phyloP scores from a whole-genome alignment of 2,797 vertebrate genomes.

The Labroides dimidiatus region DNA sequence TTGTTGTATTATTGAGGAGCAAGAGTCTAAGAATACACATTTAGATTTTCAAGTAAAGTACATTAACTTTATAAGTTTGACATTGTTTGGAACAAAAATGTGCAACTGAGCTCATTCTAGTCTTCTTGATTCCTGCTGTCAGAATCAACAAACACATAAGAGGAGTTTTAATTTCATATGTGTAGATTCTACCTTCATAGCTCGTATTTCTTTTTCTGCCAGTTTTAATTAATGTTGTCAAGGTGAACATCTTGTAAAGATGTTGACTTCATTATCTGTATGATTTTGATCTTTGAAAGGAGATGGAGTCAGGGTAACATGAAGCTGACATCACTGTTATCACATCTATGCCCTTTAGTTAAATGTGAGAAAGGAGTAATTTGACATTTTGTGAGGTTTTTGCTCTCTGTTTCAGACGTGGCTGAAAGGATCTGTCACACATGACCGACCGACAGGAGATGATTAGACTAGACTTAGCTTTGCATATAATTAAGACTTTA shows the following conservation, averaged over 20 bases:
- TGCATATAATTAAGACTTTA: not conserved
- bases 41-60: no score
- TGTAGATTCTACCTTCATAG: no score
- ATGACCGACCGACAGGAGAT: not conserved
- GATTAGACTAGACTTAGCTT: not conserved
- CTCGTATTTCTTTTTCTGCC: slow-evolving; percentile 6
- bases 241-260: not conserved
- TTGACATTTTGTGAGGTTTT: not conserved
- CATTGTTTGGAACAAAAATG: no score
- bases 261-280: not conserved
- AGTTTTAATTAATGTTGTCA: slow-evolving; percentile 2
- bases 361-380: not conserved
- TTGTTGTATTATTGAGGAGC: no score
- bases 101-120: no score
- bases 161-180: no score
- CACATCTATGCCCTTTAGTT: not conserved
- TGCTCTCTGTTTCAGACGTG: not conserved
- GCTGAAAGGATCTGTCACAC: not conserved
- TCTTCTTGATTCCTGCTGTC: no score
- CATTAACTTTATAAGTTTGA: no score
- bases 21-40: no score
- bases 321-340: not conserved
- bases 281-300: not conserved
- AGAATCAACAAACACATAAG: not conserved
- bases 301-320: not conserved